Evolutionary conservation across 2,797 vertebrate species (phyloP).

Genomic region (Pterois miles): DNA sequence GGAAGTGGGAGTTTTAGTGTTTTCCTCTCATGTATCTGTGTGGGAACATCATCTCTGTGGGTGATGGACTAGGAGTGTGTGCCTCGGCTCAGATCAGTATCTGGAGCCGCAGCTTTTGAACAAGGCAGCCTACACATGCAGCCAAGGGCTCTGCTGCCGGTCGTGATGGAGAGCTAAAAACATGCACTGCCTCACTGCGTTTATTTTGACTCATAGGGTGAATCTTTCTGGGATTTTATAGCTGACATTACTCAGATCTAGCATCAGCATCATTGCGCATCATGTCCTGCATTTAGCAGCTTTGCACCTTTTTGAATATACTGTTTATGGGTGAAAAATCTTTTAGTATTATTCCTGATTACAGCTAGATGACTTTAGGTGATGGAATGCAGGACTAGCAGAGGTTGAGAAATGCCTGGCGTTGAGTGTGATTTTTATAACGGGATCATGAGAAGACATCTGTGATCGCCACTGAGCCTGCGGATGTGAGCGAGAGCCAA

Average conservation of each 20-base stretch:
- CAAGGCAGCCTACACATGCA: conserved; percentile 67
- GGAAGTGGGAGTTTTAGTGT: conserved; percentile 65
- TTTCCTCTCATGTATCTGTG: conserved; percentile 68
- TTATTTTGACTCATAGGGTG: conserved; percentile 49
- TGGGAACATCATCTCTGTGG: conserved; percentile 70
- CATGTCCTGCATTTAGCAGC: not conserved
- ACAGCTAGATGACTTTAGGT: conserved; percentile 7
- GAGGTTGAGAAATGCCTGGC: conserved; percentile 40
- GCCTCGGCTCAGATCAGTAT: conserved; percentile 58
- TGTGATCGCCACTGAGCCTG: conserved; percentile 59
- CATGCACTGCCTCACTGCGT: conserved; percentile 21
- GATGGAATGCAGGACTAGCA: conserved; percentile 34
- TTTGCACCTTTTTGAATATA: not conserved
- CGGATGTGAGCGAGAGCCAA: conserved; percentile 62
- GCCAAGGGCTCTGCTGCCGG: conserved; percentile 44
- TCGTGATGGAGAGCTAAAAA: conserved; percentile 56
- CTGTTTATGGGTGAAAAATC: not conserved
- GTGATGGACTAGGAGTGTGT: conserved; percentile 62
- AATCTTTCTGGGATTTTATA: conserved; percentile 23
- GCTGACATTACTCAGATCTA: conserved; percentile 29
- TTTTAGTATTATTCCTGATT: conserved; percentile 11
- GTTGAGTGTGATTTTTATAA: conserved; percentile 33
- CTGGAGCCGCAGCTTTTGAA: conserved; percentile 60
- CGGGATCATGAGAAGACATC: conserved; percentile 59
- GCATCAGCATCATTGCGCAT: not conserved